Conservation (phyloP, 1,140 invertebrate genomes). For the Trichomalopsis sarcophagae region DNA sequence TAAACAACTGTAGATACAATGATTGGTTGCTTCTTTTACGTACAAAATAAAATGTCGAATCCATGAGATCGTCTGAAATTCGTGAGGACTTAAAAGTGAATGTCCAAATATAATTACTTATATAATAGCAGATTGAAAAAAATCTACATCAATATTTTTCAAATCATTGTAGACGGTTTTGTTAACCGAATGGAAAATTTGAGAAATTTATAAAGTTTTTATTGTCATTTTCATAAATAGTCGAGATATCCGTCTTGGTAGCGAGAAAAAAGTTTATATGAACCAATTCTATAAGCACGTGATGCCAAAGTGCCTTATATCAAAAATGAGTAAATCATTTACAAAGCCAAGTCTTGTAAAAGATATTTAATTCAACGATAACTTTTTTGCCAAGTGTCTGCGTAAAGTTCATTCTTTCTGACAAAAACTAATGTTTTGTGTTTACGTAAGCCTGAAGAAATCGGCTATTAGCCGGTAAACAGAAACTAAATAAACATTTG, state of each 20-base stretch:
- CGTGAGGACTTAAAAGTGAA: too few species aligned
- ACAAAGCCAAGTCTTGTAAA: neutral
- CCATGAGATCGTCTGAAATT: too few species aligned
- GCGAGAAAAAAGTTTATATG: neutral
- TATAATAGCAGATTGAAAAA: too few species aligned
- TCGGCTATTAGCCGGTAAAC: neutral
- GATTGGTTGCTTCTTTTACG: too few species aligned
- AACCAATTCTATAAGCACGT: neutral
- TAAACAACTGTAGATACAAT: too few species aligned
- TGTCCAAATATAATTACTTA: too few species aligned
- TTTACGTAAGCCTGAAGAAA: neutral
- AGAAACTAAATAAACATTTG: neutral
- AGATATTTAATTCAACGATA: neutral
- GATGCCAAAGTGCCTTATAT: neutral
- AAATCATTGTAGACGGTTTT: too few species aligned
- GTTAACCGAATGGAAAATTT: too few species aligned
- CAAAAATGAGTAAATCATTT: neutral
- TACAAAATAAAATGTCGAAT: too few species aligned
- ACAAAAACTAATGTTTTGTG: neutral
- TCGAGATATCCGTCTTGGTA: neutral
- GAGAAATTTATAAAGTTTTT: too few species aligned
- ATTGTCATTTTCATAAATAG: neutral
- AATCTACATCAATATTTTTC: too few species aligned
- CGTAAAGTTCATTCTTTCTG: neutral
- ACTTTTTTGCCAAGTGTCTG: conserved; percentile 10